Conservation (phyloP, 2,797 vertebrate species). For the Tinamus major region DNA sequence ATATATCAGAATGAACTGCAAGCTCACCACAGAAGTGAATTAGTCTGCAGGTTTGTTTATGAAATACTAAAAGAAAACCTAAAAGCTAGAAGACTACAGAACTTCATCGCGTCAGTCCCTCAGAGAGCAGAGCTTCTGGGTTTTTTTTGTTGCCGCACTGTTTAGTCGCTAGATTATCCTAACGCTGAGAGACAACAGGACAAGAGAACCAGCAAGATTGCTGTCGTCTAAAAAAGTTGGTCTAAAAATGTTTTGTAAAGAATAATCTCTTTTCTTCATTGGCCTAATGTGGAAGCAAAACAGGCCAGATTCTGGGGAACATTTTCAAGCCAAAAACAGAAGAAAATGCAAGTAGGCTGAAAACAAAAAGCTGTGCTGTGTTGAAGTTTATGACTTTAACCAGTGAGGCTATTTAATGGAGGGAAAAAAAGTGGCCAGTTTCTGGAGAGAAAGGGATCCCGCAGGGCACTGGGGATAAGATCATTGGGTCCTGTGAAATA, state of each 20-base stretch:
- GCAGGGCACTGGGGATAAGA: background rate
- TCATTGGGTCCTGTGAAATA: background rate
- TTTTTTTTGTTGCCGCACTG: background rate
- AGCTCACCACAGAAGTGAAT: background rate
- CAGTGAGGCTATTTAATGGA: background rate
- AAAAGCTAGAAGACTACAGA: background rate
- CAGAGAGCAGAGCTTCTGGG: background rate
- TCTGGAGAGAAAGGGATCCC: background rate
- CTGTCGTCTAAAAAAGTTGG: background rate
- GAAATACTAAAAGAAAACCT: background rate
- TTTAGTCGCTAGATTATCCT: background rate
- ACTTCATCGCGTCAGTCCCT: background rate
- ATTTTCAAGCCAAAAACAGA: background rate
- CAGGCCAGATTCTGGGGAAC: no score
- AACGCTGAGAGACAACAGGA: background rate
- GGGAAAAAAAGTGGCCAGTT: background rate
- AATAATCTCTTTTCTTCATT: background rate
- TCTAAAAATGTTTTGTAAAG: background rate
- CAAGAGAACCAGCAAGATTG: background rate
- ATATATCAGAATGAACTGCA: background rate
- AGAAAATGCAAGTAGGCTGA: background rate
- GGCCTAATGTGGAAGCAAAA: background rate
- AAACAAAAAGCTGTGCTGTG: background rate
- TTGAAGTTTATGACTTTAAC: background rate
- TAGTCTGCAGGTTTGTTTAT: background rate